Conservation (phyloP, 2,888 invertebrate species). For the Deilephila elpenor region DNA sequence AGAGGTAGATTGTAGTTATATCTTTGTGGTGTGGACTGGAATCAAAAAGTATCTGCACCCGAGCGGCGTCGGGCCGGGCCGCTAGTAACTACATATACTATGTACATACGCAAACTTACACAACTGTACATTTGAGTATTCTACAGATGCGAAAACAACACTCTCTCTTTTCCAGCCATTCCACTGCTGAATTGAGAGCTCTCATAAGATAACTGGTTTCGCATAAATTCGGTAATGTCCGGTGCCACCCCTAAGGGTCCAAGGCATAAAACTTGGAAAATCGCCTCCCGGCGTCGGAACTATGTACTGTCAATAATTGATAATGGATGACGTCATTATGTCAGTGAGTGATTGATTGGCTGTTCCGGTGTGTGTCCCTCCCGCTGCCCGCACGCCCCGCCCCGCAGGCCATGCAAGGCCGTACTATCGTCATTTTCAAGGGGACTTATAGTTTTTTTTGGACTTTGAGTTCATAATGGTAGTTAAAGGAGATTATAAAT, state of each 20-base stretch:
- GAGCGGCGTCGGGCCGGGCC: no score
- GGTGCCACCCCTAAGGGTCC: conserved; percentile 19
- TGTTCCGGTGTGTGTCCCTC: conserved; percentile 54
- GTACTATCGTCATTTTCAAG: neutral
- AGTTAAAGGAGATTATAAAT: no score
- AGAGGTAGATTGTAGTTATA: no score
- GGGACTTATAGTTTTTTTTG: no score
- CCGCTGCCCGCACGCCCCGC: conserved; percentile 26
- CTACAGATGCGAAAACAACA: no score
- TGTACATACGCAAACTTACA: no score
- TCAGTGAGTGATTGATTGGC: conserved; percentile 79
- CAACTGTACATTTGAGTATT: no score
- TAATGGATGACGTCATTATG: conserved; percentile 83
- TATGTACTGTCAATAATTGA: conserved; percentile 82
- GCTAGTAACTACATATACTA: no score
- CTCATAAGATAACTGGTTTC: neutral
- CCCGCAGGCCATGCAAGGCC: neutral
- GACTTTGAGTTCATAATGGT: no score
- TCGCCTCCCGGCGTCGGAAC: conserved; percentile 70
- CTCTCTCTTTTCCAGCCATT: neutral
- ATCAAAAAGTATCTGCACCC: no score
- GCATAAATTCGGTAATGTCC: neutral
- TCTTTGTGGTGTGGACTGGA: no score
- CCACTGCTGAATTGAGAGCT: no score
- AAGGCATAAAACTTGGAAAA: conserved; percentile 48